A percentile compares a stretch with the other conserved stretches of the same genome.
Evolutionary conservation across 1,140 invertebrate genomes (phyloP).

Genomic region (Drosophila tani): DNA sequence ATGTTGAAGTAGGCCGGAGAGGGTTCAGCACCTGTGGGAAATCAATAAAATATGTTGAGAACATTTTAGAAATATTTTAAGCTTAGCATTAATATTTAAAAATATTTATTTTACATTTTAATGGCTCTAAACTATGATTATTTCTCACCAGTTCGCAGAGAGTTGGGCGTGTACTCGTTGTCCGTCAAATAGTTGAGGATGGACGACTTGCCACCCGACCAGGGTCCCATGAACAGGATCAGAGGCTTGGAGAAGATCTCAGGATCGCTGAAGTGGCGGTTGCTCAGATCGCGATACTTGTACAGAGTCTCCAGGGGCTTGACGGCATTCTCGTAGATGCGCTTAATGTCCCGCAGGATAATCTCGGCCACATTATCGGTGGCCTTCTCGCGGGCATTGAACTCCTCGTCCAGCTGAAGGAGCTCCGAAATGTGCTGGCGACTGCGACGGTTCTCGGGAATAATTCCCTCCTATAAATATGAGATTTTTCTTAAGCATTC

Average conservation of each 20-base stretch:
- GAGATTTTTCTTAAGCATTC: too few species aligned
- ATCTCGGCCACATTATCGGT: constrained; percentile 91
- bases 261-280: constrained; percentile 96
- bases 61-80: background rate
- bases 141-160: constrained; percentile 92
- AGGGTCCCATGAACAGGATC: constrained; percentile 96
- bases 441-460: constrained; percentile 91
- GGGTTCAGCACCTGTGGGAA: constrained; percentile 92
- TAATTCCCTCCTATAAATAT: constrained; percentile 87
- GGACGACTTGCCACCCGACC: constrained; percentile 97
- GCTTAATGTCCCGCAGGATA: constrained; percentile 94
- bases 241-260: constrained; percentile 98
- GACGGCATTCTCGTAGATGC: constrained; percentile 94
- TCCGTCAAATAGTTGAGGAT: constrained; percentile 97
- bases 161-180: constrained; percentile 92
- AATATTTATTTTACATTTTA: background rate
- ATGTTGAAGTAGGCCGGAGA: constrained; percentile 97
- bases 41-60: background rate
- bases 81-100: too few species aligned
- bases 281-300: constrained; percentile 96
- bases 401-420: constrained; percentile 91
- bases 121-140: too few species aligned
- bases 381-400: constrained; percentile 89
- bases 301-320: constrained; percentile 95
- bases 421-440: constrained; percentile 93